Percentiles rank a stretch among this genome's conserved stretches.
Evolutionary conservation across 2,797 vertebrate species (phyloP).

Genomic region (Thunnus albacares): DNA sequence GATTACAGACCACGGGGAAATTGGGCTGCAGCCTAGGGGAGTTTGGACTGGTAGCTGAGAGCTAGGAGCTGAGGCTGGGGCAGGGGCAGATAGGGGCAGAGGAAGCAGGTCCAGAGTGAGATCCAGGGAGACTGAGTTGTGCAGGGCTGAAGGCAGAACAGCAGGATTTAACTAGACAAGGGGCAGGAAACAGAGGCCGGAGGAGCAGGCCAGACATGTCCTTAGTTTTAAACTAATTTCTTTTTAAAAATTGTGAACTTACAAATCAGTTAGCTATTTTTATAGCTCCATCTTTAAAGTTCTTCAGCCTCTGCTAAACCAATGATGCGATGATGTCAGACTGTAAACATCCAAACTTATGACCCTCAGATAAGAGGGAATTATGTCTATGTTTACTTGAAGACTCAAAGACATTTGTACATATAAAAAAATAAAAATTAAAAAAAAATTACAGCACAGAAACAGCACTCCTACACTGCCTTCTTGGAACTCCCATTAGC

Average conservation of each 20-base stretch:
- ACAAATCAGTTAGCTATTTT: neutral
- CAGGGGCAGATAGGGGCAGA: too few species aligned
- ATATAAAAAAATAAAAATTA: neutral
- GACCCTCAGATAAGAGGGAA: neutral
- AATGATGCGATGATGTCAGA: neutral
- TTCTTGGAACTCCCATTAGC: conserved; percentile 28
- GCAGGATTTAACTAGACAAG: too few species aligned
- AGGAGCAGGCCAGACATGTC: neutral
- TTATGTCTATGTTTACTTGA: neutral
- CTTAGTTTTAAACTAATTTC: neutral
- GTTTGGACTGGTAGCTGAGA: too few species aligned
- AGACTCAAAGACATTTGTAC: neutral
- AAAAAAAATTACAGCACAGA: neutral
- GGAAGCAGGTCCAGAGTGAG: too few species aligned
- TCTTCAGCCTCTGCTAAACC: neutral
- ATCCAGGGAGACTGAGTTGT: too few species aligned
- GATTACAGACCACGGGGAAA: too few species aligned
- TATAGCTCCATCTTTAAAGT: neutral
- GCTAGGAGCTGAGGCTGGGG: too few species aligned
- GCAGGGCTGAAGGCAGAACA: too few species aligned
- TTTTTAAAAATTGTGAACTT: neutral
- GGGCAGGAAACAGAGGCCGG: too few species aligned
- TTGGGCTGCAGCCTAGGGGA: too few species aligned
- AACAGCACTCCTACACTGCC: conserved; percentile 12
- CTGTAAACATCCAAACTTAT: neutral